Evolutionary conservation across 2,888 invertebrate genomes (phyloP).

Genomic region (Hymenopus coronatus): DNA sequence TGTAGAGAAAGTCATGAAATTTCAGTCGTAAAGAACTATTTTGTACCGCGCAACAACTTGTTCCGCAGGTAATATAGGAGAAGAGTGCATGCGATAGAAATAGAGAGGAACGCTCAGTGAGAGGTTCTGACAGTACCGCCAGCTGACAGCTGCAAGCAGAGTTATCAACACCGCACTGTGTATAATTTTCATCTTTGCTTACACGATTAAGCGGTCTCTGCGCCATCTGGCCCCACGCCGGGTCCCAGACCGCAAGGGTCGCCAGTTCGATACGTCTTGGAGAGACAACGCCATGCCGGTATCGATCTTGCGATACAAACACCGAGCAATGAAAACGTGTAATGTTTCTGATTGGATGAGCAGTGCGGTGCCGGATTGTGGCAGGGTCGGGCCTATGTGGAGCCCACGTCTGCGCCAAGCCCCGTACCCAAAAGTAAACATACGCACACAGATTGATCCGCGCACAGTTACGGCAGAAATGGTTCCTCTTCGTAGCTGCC

Average conservation of each 20-base stretch:
- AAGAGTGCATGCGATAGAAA: not conserved
- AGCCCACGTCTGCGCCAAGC: not conserved
- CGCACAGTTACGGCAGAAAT: no score
- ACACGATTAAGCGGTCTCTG: constrained; percentile 7
- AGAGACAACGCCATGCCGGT: no score
- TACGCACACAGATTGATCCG: no score
- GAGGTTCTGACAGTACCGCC: not conserved
- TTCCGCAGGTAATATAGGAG: no score
- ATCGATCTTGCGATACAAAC: not conserved
- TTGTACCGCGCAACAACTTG: no score
- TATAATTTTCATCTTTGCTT: constrained; percentile 25
- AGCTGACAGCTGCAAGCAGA: not conserved
- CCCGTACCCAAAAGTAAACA: constrained; percentile 8
- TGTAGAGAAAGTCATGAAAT: no score
- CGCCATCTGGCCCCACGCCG: no score
- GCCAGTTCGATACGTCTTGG: no score
- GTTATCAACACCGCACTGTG: not conserved
- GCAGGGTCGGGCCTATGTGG: not conserved
- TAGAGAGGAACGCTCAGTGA: not conserved
- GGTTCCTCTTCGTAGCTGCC: no score
- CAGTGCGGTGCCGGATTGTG: not conserved
- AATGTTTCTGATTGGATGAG: no score
- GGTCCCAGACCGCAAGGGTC: no score
- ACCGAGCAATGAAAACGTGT: not conserved
- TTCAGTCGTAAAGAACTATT: no score